Evolutionary conservation across 2,797 vertebrate species (phyloP).

Genomic region (Gymnodraco acuticeps): DNA sequence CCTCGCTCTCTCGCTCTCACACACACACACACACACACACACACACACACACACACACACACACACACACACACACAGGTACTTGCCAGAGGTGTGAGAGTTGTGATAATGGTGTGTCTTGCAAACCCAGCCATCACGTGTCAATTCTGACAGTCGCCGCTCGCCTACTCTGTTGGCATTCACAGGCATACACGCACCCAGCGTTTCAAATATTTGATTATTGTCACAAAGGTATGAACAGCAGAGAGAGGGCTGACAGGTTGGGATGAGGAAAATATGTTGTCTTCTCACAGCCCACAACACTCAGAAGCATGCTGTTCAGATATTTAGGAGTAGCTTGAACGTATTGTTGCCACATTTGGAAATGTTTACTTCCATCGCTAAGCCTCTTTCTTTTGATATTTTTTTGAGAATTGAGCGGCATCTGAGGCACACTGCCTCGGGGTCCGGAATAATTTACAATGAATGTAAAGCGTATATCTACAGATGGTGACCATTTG

Average conservation of each 20-base stretch:
- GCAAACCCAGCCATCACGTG: constrained; percentile 67
- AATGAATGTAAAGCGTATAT: too few species aligned
- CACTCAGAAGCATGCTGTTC: constrained; percentile 9
- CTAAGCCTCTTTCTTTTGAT: background rate
- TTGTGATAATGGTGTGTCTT: constrained; percentile 69
- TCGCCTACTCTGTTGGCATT: constrained; percentile 46
- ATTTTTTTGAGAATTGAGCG: background rate
- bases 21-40: constrained; percentile 1
- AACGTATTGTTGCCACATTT: background rate
- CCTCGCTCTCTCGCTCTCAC: constrained; percentile 8
- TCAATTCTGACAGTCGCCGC: constrained; percentile 70
- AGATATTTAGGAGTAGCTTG: constrained; percentile 20
- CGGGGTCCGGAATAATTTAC: too few species aligned
- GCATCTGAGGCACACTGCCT: too few species aligned
- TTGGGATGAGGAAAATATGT: constrained; percentile 38
- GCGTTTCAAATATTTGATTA: constrained; percentile 48
- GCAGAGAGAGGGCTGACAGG: constrained; percentile 49
- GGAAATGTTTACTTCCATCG: background rate
- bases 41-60: constrained; percentile 19
- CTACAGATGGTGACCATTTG: too few species aligned
- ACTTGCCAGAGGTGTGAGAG: constrained; percentile 65
- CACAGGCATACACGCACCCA: constrained; percentile 28
- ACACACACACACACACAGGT: constrained; percentile 16
- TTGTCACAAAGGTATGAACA: constrained; percentile 52
- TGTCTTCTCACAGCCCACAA: constrained; percentile 26